A percentile compares a stretch with the other conserved stretches of the same genome.
Conservation (phyloP, 2,888 invertebrate species). For the Pseudococcus viburni region DNA sequence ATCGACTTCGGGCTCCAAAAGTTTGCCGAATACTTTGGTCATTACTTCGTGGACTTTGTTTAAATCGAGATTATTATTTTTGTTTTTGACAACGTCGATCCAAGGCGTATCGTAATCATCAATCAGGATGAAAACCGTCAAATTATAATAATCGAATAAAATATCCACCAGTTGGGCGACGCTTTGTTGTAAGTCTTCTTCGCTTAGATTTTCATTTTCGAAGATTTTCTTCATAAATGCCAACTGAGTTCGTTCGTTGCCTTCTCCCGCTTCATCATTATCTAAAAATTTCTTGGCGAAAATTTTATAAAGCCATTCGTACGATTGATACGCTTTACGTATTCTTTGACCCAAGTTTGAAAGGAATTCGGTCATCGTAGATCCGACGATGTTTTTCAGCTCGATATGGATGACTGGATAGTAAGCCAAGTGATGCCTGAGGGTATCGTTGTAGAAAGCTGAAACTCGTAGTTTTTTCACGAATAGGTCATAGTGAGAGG, state of each 20-base stretch:
- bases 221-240: slow-evolving; percentile 7
- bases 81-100: slow-evolving; percentile 3
- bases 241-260: not conserved
- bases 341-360: not conserved
- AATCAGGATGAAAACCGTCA: not conserved
- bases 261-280: not conserved
- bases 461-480: not conserved
- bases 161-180: not conserved
- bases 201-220: not conserved
- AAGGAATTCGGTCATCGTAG: not conserved
- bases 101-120: slow-evolving; percentile 13
- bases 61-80: not conserved
- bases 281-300: not conserved
- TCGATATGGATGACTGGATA: slow-evolving; percentile 1
- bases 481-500: not conserved
- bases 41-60: not conserved
- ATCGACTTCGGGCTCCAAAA: not conserved
- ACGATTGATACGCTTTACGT: not conserved
- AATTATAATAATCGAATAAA: not conserved
- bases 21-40: not conserved
- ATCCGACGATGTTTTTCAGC: not conserved
- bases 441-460: not conserved
- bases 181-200: not conserved
- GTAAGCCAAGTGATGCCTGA: not conserved
- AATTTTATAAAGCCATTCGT: slow-evolving; percentile 28